phyloP scores from a whole-genome alignment of 2,888 invertebrate species.

The Psylliodes chrysocephalus region DNA sequence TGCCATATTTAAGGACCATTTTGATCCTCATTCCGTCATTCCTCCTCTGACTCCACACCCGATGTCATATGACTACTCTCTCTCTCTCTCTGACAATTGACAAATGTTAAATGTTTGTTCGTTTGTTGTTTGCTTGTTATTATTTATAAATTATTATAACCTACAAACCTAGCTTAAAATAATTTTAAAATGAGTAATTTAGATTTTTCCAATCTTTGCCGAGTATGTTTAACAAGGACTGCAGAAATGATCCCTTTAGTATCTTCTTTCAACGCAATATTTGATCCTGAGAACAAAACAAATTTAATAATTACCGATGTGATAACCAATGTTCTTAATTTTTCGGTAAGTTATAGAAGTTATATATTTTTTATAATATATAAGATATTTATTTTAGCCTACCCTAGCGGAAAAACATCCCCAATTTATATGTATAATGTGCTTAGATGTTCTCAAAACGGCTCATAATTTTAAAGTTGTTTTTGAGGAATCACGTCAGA shows the following conservation, averaged over 20 bases:
- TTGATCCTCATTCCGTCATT: too few species aligned
- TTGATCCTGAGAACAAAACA: slow-evolving; percentile 1
- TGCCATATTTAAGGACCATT: too few species aligned
- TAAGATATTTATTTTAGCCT: slow-evolving; percentile 18
- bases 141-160: too few species aligned
- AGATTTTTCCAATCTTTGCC: slow-evolving; percentile 21
- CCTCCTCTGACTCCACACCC: too few species aligned
- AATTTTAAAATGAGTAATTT: not conserved
- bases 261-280: slow-evolving; percentile 11
- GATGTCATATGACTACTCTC: too few species aligned
- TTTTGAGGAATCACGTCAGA: slow-evolving; percentile 31
- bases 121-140: too few species aligned
- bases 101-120: too few species aligned
- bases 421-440: slow-evolving; percentile 37
- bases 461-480: slow-evolving; percentile 34
- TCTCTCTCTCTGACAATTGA: too few species aligned
- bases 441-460: slow-evolving; percentile 33
- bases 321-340: not conserved
- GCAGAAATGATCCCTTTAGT: slow-evolving; percentile 26
- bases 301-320: not conserved
- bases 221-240: slow-evolving; percentile 36
- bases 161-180: too few species aligned
- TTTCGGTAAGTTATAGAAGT: not conserved
- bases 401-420: slow-evolving; percentile 25
- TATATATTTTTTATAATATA: not conserved